Evolutionary conservation across 2,888 invertebrate genomes (phyloP), one percentile per base, ranked within the genome.

Genomic region (Alentia gelatinosa): DNA sequence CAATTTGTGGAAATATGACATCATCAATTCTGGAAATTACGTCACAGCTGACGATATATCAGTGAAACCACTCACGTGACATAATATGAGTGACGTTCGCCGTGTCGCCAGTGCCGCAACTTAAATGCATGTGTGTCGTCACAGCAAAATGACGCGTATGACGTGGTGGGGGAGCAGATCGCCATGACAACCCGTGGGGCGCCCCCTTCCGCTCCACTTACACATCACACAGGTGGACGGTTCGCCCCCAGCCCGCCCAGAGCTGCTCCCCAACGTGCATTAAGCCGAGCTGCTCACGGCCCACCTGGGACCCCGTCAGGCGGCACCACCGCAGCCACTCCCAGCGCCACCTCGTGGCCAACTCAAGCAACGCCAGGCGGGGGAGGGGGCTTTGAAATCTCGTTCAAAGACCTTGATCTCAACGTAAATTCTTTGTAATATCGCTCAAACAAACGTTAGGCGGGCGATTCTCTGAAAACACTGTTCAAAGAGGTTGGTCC

Each of bases 221-320:
- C 79, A 79, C 79, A 79, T 79, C 79, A 79, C 79, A 79, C 79
- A 79, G 79, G 79, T 79, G 79, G 39, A 39, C 79, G 1, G 37
- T 39, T 79, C 79, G 15, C 39, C 79, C 79, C 7, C 9, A 15
- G 35, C 9, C 9, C 1, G 35, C 39, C 23, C 37, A 7, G 79
- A 39, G 79, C 37, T 79, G 79, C 7, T 79, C 39, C 79, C 79
- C 37, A 15, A 39, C 26, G 37, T 79, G 39, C 79, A 79, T 79
- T 79, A 79, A n/a, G 5, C 37, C 79, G 35, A 19, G 37, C 79
- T 15, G 37, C 35, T 35, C 79, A 19, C 23, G 12, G 12, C 3
- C 79, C 79, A 79, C 79, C 79, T 79, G 79, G 79, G 79, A 39
- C 79, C 79, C 79, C 79, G 39, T 39, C 39, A 79, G 79, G 37